Evolutionary conservation across 2,113 vertebrate genomes (phyloP).

Genomic region (Silurus meridionalis): DNA sequence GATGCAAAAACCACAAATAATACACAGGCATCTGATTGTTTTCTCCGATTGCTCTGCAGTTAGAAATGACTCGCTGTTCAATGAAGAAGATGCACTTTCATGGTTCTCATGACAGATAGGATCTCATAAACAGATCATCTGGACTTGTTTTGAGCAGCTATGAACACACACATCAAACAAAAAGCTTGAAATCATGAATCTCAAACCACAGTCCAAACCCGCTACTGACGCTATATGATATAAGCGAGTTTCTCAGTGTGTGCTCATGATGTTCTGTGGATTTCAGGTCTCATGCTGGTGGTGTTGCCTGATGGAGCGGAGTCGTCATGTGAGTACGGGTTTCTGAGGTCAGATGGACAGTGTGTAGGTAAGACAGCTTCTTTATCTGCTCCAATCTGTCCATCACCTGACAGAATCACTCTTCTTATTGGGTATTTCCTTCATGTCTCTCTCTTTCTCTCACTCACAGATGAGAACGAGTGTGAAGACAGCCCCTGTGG

Average conservation of each 20-base stretch:
- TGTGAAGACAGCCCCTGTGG: background rate
- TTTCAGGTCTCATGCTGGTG: constrained; percentile 1
- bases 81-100: too few relatives aligned
- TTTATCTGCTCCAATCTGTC: background rate
- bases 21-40: too few relatives aligned
- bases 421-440: background rate
- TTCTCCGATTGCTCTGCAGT: too few relatives aligned
- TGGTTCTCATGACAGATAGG: too few relatives aligned
- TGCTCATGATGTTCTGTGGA: background rate
- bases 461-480: constrained; percentile 45
- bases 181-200: background rate
- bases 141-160: background rate
- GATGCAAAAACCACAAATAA: too few relatives aligned
- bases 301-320: background rate
- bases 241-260: background rate
- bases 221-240: background rate
- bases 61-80: too few relatives aligned
- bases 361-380: background rate
- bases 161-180: too few relatives aligned
- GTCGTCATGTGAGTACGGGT: background rate
- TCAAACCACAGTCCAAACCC: background rate
- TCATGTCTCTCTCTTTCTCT: background rate
- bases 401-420: background rate
- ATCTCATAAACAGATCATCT: too few relatives aligned
- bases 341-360: background rate